Evolutionary conservation across 2,888 invertebrate genomes (phyloP).

Genomic region (Callinectes sapidus): DNA sequence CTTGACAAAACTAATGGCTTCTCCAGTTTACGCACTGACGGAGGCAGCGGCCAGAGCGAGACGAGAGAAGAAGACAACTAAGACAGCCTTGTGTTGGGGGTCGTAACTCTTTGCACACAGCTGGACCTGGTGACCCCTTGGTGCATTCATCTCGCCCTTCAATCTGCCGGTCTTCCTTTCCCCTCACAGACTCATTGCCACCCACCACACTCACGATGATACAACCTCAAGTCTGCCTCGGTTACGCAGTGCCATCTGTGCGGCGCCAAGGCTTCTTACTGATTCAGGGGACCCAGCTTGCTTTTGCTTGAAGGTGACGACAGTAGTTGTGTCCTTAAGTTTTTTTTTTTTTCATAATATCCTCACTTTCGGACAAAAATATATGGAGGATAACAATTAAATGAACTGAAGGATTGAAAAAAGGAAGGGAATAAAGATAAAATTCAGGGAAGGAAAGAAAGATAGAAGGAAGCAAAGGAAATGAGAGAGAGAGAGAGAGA

Average conservation of each 20-base stretch:
- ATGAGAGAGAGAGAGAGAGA: conserved; percentile 24
- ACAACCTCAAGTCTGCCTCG: neutral
- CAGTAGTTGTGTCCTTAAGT: no score
- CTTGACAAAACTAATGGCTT: neutral
- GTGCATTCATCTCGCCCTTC: no score
- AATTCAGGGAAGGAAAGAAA: neutral
- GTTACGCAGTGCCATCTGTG: neutral
- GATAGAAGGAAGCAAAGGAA: neutral
- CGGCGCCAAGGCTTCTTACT: neutral
- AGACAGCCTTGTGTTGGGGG: neutral
- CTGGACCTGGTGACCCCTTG: neutral
- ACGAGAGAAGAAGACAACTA: neutral
- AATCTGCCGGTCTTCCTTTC: neutral
- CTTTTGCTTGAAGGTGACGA: no score
- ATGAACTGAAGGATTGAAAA: no score
- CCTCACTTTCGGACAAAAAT: no score
- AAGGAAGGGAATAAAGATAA: neutral
- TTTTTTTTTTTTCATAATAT: no score
- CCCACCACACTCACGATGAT: neutral
- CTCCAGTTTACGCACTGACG: neutral
- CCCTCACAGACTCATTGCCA: neutral
- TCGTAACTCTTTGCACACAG: neutral
- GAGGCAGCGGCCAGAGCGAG: neutral
- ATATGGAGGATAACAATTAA: no score
- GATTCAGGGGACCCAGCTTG: no score